Evolutionary conservation across 2,888 invertebrate genomes (phyloP).

Genomic region (Thymelicus sylvestris): DNA sequence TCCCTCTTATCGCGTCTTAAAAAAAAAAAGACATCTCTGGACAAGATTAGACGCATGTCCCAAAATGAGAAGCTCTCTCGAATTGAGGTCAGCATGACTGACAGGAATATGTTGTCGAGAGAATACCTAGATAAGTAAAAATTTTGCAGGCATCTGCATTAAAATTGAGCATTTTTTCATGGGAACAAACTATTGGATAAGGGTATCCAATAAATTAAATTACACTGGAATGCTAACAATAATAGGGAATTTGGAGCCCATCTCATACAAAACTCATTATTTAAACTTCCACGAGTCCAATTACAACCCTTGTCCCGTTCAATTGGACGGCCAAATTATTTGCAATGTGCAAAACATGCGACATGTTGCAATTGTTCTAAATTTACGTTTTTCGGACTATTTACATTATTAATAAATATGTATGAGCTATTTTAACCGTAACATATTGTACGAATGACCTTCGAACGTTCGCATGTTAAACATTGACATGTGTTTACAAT

Average conservation of each 20-base stretch:
- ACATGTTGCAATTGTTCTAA: conserved; percentile 1
- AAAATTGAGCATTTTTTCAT: no score
- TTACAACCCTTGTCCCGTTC: conserved; percentile 17
- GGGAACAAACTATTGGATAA: no score
- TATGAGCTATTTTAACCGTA: background rate
- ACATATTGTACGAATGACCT: conserved; percentile 16
- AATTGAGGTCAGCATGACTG: background rate
- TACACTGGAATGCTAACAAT: background rate
- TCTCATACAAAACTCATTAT: conserved; percentile 5
- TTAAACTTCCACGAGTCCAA: background rate
- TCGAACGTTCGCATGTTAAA: background rate
- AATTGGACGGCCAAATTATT: conserved; percentile 29
- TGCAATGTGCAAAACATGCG: conserved; percentile 16
- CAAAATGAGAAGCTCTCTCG: background rate
- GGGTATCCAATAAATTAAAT: no score
- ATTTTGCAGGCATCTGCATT: no score
- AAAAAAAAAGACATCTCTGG: background rate
- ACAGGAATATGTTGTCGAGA: background rate
- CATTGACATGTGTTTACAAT: conserved; percentile 6
- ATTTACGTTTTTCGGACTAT: conserved; percentile 4
- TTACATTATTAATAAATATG: conserved; percentile 18
- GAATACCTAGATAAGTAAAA: no score
- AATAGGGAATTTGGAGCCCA: background rate
- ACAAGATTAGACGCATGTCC: no score
- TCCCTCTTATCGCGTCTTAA: background rate